Percentiles rank a stretch among this genome's conserved stretches.
Evolutionary conservation across 2,797 vertebrate species (phyloP).

Genomic region (Tadarida brasiliensis): DNA sequence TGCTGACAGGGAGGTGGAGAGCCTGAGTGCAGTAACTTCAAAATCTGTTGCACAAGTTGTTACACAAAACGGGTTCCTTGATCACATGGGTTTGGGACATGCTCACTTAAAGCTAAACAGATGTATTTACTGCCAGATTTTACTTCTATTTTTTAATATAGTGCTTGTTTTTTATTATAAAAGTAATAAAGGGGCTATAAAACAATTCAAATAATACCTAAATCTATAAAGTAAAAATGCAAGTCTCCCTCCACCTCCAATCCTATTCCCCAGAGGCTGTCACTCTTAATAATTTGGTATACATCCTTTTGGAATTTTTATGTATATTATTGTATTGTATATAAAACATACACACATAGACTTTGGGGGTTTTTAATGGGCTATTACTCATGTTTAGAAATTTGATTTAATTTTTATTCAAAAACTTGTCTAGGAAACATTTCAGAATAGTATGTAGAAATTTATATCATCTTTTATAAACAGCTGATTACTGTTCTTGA

Average conservation of each 20-base stretch:
- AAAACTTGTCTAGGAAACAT: background rate
- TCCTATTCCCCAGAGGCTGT: background rate
- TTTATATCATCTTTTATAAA: constrained; percentile 53
- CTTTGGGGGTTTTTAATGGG: constrained; percentile 25
- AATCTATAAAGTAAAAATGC: constrained; percentile 66
- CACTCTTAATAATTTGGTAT: constrained; percentile 55
- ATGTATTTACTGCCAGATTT: constrained; percentile 61
- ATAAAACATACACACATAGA: constrained; percentile 42
- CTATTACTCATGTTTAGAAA: constrained; percentile 67
- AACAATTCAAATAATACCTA: constrained; percentile 69
- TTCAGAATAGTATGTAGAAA: background rate
- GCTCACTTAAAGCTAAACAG: constrained; percentile 41
- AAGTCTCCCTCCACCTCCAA: constrained; percentile 8
- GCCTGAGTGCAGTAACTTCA: background rate
- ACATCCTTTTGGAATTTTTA: constrained; percentile 60
- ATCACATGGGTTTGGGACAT: background rate
- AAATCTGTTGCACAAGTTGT: background rate
- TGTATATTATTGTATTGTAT: constrained; percentile 58
- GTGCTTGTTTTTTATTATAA: constrained; percentile 63
- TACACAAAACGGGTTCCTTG: background rate
- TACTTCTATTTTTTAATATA: constrained; percentile 65
- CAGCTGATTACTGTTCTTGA: constrained; percentile 50
- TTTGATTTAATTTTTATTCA: constrained; percentile 56
- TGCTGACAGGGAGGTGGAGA: background rate
- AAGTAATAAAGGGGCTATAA: constrained; percentile 58